Percentiles rank a stretch among this genome's conserved stretches.
Evolutionary conservation across 2,888 invertebrate species (phyloP).

Genomic region (Idaea straminata): DNA sequence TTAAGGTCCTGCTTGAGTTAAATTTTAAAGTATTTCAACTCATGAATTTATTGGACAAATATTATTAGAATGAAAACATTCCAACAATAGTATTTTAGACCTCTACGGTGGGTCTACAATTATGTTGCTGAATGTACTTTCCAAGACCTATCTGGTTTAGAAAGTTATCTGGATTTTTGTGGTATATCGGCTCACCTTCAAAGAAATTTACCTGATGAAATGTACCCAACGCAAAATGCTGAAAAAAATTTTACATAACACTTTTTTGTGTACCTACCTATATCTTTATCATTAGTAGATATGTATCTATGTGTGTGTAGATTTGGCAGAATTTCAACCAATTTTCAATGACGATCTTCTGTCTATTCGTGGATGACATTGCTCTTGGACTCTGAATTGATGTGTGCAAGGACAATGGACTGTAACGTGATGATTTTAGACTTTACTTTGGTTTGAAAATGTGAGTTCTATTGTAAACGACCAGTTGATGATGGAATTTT

Average conservation of each 20-base stretch:
- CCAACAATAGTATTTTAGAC: too few relatives aligned
- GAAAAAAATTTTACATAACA: background rate
- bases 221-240: background rate
- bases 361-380: constrained; percentile 72
- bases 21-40: too few relatives aligned
- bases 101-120: too few relatives aligned
- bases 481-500: background rate
- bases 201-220: too few relatives aligned
- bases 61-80: too few relatives aligned
- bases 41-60: too few relatives aligned
- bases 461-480: background rate
- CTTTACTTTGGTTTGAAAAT: background rate
- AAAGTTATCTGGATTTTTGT: too few relatives aligned
- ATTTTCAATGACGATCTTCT: constrained; percentile 50
- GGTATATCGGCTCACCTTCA: too few relatives aligned
- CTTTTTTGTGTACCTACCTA: background rate
- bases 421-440: constrained; percentile 3
- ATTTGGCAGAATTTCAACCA: constrained; percentile 63
- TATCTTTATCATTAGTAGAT: background rate
- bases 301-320: constrained; percentile 22
- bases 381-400: constrained; percentile 52
- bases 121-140: too few relatives aligned
- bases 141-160: too few relatives aligned
- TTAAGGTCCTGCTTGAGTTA: too few relatives aligned
- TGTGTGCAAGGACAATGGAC: constrained; percentile 24